Base-by-base conservation (phyloP, 2,888 invertebrate genomes). In the Drosophila infuscata region DNA sequence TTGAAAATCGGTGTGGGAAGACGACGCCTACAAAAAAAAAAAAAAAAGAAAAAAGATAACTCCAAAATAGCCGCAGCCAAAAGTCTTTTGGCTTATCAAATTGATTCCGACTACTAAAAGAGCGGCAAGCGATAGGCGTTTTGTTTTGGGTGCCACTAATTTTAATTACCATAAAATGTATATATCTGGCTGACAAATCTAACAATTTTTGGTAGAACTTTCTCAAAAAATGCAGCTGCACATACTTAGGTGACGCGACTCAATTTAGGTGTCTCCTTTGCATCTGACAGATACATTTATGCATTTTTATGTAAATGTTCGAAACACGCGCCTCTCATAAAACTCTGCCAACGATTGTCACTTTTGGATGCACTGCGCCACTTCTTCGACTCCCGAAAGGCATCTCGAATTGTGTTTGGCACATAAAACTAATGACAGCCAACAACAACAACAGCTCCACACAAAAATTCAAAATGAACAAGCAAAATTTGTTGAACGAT, bases 341-440 rank as follows among this genome's bases (percentile, higher is more conserved):
- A 84, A 82, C 57, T 72, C 65, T 49, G 58, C 35, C 79, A 43
- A 56, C 73, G 80, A 80, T 87, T 87, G 84, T 78, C 84, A 72
- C 76, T 54, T 74, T 73, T 70, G 38, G 74, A 33, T 63, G 69
- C 74, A 66, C 57, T 54, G 57, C 70, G 32, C 69, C 73, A 58
- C 66, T 54, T 17, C 66, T 54, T 17, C 56, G 41, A 64, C 65
- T 48, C 20, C 38, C 38, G 38, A 58, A 36, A 43, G 53, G 76
- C 76, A 58, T 70, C 76, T 72, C 72, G 49, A 75, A 83, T 83
- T 70, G 66, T 81, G 68, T 79, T 81, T 52, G 76, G 58, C 74
- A 82, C 73, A 83, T 86, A 80, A 87, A 84, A 87, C 83, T 82
- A 80, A 84, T 83, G 87, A 81, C 87, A 80, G 74, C 53, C 87